Evolutionary conservation across 2,113 vertebrate species (phyloP).

Genomic region (Quiscalus mexicanus): DNA sequence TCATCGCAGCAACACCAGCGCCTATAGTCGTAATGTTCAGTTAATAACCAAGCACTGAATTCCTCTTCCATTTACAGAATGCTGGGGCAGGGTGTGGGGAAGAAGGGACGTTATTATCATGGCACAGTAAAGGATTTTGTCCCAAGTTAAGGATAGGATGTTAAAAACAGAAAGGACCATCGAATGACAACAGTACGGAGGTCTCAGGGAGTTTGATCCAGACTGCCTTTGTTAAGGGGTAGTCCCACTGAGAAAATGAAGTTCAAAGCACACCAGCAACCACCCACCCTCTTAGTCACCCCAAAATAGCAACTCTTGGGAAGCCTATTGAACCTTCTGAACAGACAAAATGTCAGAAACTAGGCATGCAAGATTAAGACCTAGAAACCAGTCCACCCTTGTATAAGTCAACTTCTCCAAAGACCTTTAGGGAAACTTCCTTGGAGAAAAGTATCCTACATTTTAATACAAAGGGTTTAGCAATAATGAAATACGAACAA

Average conservation of each 20-base stretch:
- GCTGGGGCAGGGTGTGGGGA: not conserved
- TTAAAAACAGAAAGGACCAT: not conserved
- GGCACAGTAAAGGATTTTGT: not conserved
- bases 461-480: not conserved
- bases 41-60: not conserved
- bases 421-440: not conserved
- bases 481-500: not conserved
- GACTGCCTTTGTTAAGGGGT: not conserved
- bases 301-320: not conserved
- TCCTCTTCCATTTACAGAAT: not conserved
- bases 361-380: not conserved
- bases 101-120: not conserved
- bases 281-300: not conserved
- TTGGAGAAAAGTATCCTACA: not conserved
- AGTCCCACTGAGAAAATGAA: not conserved
- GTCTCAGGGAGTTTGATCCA: not conserved
- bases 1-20: not conserved
- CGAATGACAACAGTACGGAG: rapidly evolving
- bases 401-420: not conserved
- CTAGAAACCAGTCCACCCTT: not conserved
- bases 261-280: not conserved
- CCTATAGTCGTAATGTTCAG: not conserved
- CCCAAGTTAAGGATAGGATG: not conserved
- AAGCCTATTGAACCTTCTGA: not conserved
- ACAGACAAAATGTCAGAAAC: not conserved